Conservation (phyloP, 2,888 invertebrate genomes). For the Oxytorus armatus region DNA sequence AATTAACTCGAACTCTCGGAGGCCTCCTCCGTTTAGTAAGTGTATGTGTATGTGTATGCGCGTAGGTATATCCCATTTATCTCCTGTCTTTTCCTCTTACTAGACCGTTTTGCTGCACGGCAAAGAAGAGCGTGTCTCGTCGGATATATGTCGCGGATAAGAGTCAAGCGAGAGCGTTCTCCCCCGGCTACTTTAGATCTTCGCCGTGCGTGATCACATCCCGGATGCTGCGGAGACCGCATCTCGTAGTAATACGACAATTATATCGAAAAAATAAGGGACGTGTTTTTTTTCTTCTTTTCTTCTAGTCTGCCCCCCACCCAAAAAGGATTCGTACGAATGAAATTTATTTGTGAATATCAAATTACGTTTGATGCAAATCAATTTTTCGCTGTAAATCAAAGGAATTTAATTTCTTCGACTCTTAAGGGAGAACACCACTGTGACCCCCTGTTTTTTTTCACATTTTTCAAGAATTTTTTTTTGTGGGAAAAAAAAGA, state of each 20-base stretch:
- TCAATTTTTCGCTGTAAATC: no score
- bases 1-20: conserved; percentile 41
- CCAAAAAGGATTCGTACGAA: neutral
- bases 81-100: conserved; percentile 25
- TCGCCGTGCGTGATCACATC: conserved; percentile 47
- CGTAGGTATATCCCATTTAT: conserved; percentile 13
- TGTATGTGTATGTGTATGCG: neutral
- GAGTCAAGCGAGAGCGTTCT: conserved; percentile 13
- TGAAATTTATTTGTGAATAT: neutral
- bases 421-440: no score
- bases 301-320: neutral
- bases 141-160: conserved; percentile 43
- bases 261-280: neutral
- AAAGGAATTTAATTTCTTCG: no score
- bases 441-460: no score
- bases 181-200: conserved; percentile 4
- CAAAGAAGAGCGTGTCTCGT: conserved; percentile 36
- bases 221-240: conserved; percentile 48
- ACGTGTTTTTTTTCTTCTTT: neutral
- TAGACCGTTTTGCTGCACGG: conserved; percentile 19
- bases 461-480: no score
- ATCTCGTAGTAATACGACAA: neutral
- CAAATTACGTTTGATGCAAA: no score
- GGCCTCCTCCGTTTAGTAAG: conserved; percentile 7
- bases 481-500: no score